Percentiles rank a stretch among this genome's conserved stretches.
Evolutionary conservation across 2,888 invertebrate genomes (phyloP).

Genomic region (Maniola hyperantus): DNA sequence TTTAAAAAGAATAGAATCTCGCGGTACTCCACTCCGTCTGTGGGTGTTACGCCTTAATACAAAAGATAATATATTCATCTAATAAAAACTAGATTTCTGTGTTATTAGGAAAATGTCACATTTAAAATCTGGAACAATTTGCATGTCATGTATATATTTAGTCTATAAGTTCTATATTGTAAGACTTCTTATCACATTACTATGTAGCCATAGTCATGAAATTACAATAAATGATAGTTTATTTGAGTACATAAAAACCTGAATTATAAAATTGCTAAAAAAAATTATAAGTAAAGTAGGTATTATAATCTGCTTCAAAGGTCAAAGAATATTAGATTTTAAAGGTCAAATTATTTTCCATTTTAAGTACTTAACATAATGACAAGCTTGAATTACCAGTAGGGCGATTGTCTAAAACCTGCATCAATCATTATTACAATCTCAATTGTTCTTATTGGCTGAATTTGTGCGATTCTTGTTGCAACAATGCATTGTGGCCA

Average conservation of each 20-base stretch:
- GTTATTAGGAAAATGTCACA: neutral
- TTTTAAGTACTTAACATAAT: neutral
- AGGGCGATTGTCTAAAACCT: too few relatives aligned
- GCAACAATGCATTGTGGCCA: too few relatives aligned
- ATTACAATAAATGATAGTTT: neutral
- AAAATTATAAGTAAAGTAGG: neutral
- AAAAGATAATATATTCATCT: neutral
- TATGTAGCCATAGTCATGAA: neutral
- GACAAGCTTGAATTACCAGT: neutral
- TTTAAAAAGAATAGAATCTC: too few relatives aligned
- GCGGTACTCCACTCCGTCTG: too few relatives aligned
- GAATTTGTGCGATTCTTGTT: too few relatives aligned
- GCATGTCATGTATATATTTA: neutral
- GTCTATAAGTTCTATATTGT: neutral
- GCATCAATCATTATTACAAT: too few relatives aligned
- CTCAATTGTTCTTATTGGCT: too few relatives aligned
- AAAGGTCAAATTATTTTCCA: neutral
- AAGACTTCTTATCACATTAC: conserved; percentile 3
- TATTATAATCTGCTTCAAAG: neutral
- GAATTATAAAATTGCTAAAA: neutral
- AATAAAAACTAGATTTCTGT: neutral
- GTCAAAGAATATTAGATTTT: conserved; percentile 1
- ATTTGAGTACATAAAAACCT: neutral
- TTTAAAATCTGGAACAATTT: conserved; percentile 1
- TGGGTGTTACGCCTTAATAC: neutral